Conservation (phyloP, 2,888 invertebrate genomes). For the Hyposoter didymator region DNA sequence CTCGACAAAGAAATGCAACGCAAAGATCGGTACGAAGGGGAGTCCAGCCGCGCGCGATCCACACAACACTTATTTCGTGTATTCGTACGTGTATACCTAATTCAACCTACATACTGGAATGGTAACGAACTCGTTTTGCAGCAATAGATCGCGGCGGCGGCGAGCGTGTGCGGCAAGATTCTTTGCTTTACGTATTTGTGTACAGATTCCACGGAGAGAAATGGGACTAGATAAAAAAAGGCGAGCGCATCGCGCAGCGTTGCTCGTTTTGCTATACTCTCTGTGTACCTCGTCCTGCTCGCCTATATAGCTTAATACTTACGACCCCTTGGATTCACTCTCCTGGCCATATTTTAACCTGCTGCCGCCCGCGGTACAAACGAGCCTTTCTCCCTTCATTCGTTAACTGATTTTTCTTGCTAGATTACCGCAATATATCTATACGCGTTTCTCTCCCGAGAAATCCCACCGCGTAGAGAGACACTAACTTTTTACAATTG, state of each 20-base stretch:
- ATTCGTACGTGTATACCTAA: slow-evolving; percentile 49
- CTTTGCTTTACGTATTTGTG: slow-evolving; percentile 3
- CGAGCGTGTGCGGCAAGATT: slow-evolving; percentile 9
- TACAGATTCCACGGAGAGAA: slow-evolving; percentile 45
- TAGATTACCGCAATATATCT: slow-evolving; percentile 54
- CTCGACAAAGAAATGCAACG: slow-evolving; percentile 54
- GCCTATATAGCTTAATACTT: slow-evolving; percentile 56
- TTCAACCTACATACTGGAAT: slow-evolving; percentile 61
- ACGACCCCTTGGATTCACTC: slow-evolving; percentile 61
- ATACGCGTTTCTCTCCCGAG: slow-evolving; percentile 42
- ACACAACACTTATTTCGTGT: slow-evolving; percentile 56
- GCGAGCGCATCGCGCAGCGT: not conserved
- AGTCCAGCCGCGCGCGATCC: slow-evolving; percentile 35
- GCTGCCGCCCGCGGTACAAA: slow-evolving; percentile 38
- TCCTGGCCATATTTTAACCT: slow-evolving; percentile 54
- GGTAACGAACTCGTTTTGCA: slow-evolving; percentile 61
- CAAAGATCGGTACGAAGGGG: slow-evolving; percentile 47
- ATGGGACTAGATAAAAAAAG: slow-evolving; percentile 18
- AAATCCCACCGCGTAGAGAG: slow-evolving; percentile 27
- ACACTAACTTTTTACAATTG: slow-evolving; percentile 14
- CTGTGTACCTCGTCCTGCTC: slow-evolving; percentile 31
- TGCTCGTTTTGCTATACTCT: slow-evolving; percentile 23
- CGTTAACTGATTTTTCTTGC: slow-evolving; percentile 63
- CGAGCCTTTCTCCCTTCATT: slow-evolving; percentile 60
- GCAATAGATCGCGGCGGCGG: slow-evolving; percentile 59